phyloP scores from a whole-genome alignment of 2,113 vertebrate species.

The Benitochromis conjunctus region DNA sequence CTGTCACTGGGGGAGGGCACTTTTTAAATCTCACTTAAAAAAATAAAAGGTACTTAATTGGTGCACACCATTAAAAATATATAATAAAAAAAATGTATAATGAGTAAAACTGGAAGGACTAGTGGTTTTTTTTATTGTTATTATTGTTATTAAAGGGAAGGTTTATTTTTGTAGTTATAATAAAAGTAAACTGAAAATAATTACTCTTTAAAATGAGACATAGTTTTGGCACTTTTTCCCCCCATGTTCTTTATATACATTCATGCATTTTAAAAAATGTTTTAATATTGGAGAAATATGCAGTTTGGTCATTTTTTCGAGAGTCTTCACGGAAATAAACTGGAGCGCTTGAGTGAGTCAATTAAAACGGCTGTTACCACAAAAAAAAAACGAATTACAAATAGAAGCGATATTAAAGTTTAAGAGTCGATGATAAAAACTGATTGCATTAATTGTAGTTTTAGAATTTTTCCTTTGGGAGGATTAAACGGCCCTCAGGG shows the following conservation, averaged over 20 bases:
- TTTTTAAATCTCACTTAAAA: background rate
- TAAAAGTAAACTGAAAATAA: background rate
- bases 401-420: background rate
- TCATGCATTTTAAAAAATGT: background rate
- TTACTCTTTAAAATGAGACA: background rate
- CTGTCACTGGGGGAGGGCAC: background rate
- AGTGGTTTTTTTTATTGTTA: background rate
- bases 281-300: background rate
- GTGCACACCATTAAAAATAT: background rate
- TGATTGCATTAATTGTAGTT: background rate
- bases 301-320: background rate
- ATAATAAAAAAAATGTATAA: background rate
- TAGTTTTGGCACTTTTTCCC: background rate
- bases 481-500: background rate
- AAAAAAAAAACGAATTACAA: background rate
- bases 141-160: background rate
- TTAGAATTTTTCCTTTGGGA: background rate
- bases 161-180: background rate
- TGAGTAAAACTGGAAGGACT: background rate
- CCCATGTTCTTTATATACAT: background rate
- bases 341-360: background rate
- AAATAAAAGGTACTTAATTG: background rate
- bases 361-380: background rate
- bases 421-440: background rate
- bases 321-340: background rate